phyloP scores from a whole-genome alignment of 2,888 invertebrate genomes.

The Phaedon cochleariae region DNA sequence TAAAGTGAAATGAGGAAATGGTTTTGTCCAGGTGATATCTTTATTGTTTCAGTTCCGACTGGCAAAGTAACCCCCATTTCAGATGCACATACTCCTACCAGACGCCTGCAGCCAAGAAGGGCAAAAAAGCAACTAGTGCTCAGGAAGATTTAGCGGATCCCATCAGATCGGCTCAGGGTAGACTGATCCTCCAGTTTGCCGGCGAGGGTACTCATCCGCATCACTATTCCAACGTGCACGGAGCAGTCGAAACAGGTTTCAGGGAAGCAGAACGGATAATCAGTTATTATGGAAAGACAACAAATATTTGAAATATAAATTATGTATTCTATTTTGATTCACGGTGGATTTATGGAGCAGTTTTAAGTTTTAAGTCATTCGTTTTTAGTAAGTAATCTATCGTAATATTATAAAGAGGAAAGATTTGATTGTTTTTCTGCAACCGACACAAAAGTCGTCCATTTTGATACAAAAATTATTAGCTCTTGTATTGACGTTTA shows the following conservation, averaged over 20 bases:
- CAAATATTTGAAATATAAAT: not conserved
- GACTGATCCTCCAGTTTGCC: slow-evolving; percentile 63
- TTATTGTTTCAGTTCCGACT: not conserved
- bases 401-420: no score
- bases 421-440: no score
- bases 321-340: no score
- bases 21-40: no score
- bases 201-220: slow-evolving; percentile 38
- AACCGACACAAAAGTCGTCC: no score
- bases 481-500: no score
- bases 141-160: slow-evolving; percentile 23
- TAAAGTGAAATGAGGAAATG: no score
- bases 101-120: not conserved
- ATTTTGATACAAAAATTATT: no score
- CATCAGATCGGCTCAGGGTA: slow-evolving; percentile 49
- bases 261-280: slow-evolving; percentile 61
- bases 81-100: not conserved
- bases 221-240: slow-evolving; percentile 63
- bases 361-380: no score
- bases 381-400: no score
- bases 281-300: slow-evolving; percentile 4
- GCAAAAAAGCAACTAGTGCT: not conserved
- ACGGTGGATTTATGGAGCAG: no score
- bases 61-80: slow-evolving; percentile 3
- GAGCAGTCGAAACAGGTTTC: slow-evolving; percentile 62